Base-by-base conservation (phyloP, 2,113 vertebrate genomes). In the Anseranas semipalmata region DNA sequence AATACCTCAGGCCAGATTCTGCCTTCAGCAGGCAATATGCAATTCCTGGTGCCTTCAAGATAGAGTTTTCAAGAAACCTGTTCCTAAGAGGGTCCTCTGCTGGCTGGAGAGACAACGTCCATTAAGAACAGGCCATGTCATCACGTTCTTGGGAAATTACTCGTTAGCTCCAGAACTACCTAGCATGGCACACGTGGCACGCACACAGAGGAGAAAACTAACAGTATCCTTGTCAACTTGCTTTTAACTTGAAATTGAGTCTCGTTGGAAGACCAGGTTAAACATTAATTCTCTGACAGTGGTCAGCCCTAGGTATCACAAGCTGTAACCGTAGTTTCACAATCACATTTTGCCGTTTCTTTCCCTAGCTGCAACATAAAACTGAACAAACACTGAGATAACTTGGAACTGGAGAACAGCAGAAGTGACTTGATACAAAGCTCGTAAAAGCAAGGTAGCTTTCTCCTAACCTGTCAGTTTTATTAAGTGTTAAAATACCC, bases 221-320 rank as follows among this genome's bases (percentile, higher is more conserved):
- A 76, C 45, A 73, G 45, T 53, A 41, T 17, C 39, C 10, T n/a
- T 62, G 32, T 68, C 32, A 53, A 53, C n/a, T 75, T 68, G 53
- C 89, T 96, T 92, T 94, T 96, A 95, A 92, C 37, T 88, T 93
- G 95, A 91, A 96, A 90, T 89, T 85, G 58, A 91, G 77, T 46
- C 85, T 76, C 12, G 24, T 20, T 85, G 71, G 72, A 94, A 74
- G 37, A 46, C 50, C 53, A 62, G 67, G 95, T 97, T 96, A 96
- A 96, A 96, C 58, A 96, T 97, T 96, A 96, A 97, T 85, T 82
- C 89, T 93, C 66, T 91, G 77, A 89, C 94, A 96, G 74, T 2
- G 4, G 73, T 45, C 83, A 94, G 68, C 52, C 60, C 33, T 20
- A 32, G 19, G 28, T 87, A 95, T 92, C 77, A 92, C 56, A 93